phyloP scores from a whole-genome alignment of 2,888 invertebrate species.

The Aphodius sticticus region DNA sequence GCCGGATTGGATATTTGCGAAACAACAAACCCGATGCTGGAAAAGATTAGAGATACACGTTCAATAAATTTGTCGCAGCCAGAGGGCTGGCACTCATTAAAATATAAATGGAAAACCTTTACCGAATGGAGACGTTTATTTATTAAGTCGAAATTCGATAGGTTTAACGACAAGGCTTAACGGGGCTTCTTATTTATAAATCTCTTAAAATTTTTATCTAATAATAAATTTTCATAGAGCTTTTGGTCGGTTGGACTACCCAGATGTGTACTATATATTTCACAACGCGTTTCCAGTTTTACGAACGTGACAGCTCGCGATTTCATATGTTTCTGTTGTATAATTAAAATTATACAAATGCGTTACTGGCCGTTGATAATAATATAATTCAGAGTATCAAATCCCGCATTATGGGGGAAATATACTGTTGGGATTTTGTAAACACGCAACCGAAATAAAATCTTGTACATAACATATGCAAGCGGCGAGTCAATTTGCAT shows the following conservation, averaged over 20 bases:
- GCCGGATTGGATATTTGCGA: slow-evolving; percentile 31
- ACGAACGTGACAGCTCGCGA: no score
- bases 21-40: slow-evolving; percentile 22
- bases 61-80: slow-evolving; percentile 26
- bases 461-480: slow-evolving; percentile 30
- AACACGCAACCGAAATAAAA: slow-evolving; percentile 36
- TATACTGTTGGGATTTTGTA: background rate
- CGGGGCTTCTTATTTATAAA: no score
- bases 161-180: no score
- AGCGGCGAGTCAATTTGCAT: slow-evolving; percentile 34
- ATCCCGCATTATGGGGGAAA: background rate
- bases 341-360: slow-evolving; percentile 4
- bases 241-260: no score
- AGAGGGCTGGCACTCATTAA: slow-evolving; percentile 26
- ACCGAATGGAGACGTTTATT: slow-evolving; percentile 13
- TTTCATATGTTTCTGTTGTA: no score
- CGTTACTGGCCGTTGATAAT: background rate
- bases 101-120: slow-evolving; percentile 30
- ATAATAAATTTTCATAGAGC: no score
- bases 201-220: no score
- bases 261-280: no score
- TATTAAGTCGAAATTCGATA: background rate
- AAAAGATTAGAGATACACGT: slow-evolving; percentile 31
- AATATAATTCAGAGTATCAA: background rate
- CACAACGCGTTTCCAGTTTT: no score